Base-by-base conservation (phyloP, 1,140 invertebrate species). In the Bombus affinis region DNA sequence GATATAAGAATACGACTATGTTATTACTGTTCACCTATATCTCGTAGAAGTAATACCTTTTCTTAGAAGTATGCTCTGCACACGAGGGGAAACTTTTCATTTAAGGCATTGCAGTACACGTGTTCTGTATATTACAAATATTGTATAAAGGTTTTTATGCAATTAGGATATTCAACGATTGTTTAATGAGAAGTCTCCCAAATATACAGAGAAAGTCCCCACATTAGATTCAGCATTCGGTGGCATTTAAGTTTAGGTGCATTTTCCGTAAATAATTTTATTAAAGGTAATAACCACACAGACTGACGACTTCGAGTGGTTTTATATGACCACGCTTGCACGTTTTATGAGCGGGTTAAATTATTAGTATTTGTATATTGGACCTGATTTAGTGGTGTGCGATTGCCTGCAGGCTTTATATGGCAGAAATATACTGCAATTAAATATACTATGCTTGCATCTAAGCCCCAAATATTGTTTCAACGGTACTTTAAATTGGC, bases 381-480 rank as follows among this genome's bases (percentile, higher is more conserved):
- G 89, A 88, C 85, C 71, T 92, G 76, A 88, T 86, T 93, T 91
- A 92, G 93, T 93, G 92, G 92, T 94, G 93, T 94, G 93, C 93
- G 92, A 94, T 82, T 89, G 91, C 93, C 92, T 93, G 86, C 86
- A 91, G 85, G 91, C 91, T 90, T 88, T 81, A 88, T 86, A 83
- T 74, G 84, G 78, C 85, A 87, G 59, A 86, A 65, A 89, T 47
- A 72, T 77, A 86, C 72, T 78, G 86, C 86, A 85, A 90, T 90
- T 88, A 62, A 68, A 74, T 88, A 86, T 86, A 90, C 42, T 90
- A 82, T 90, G 85, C 87, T 87, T 91, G 90, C 89, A 90, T 89
- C 47, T 85, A 87, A 89, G 72, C 79, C 87, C 89, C 87, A 90
- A 66, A 91, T 85, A 91, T 90, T 90, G 66, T 83, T 87, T 76